phyloP scores from a whole-genome alignment of 2,113 vertebrate species.

The Pteronura brasiliensis region DNA sequence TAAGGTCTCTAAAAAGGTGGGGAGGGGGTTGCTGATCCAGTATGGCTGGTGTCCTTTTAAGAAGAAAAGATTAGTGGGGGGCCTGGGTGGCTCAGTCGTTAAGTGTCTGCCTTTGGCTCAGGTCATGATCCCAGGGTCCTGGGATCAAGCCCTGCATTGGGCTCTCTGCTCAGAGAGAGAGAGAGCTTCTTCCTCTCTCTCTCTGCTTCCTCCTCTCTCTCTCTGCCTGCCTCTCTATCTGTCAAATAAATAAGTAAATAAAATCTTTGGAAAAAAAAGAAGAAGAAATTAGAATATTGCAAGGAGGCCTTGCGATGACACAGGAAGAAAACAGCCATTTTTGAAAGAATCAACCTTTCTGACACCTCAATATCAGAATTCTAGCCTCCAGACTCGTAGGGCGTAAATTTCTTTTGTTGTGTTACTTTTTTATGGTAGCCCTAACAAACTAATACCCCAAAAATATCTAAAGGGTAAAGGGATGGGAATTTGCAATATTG shows the following conservation, averaged over 20 bases:
- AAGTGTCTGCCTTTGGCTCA: too few species aligned
- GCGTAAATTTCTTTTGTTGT: not conserved
- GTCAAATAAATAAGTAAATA: too few species aligned
- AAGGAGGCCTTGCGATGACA: accelerated
- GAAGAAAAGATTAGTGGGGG: not conserved
- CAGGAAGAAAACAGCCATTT: not conserved
- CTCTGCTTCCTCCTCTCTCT: too few species aligned
- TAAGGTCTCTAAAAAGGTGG: not conserved
- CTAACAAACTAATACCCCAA: not conserved
- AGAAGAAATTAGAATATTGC: not conserved
- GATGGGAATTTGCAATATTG: not conserved
- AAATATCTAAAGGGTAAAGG: not conserved
- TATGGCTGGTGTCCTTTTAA: not conserved
- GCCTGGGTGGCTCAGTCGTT: too few species aligned
- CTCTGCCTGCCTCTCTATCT: too few species aligned
- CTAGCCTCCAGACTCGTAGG: not conserved
- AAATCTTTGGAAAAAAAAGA: not conserved
- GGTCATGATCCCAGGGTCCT: too few species aligned
- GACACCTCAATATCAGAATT: not conserved
- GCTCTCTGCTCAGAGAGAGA: too few species aligned
- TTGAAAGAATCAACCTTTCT: not conserved
- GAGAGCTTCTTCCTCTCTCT: too few species aligned
- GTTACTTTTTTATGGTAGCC: not conserved
- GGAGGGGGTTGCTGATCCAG: not conserved
- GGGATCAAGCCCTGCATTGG: too few species aligned